These are phyloP conservation scores for Bruchidius siliquastri DNA, from an alignment of 2,888 invertebrate genomes.

Conservation along the genomic window DNA sequence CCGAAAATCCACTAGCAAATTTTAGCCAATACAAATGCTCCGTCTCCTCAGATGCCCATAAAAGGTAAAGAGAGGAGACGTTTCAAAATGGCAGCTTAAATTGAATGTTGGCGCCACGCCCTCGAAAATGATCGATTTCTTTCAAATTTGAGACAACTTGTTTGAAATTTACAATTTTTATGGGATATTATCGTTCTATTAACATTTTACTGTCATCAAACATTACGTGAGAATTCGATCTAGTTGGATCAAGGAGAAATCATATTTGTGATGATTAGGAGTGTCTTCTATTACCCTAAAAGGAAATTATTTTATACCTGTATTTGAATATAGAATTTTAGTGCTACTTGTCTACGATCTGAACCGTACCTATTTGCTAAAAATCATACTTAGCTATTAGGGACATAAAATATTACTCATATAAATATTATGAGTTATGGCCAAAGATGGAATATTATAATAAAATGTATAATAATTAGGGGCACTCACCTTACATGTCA, in stretches of 20 bases:
- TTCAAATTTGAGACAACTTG: constrained; percentile 1
- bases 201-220: background rate
- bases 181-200: background rate
- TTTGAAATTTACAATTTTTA: background rate
- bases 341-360: background rate
- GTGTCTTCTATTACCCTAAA: background rate
- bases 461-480: background rate
- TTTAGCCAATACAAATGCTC: constrained; percentile 54
- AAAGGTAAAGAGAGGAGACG: constrained; percentile 55
- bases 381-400: no score
- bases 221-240: background rate
- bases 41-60: constrained; percentile 59
- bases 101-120: constrained; percentile 46
- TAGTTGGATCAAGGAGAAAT: background rate
- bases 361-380: background rate
- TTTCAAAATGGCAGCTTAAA: constrained; percentile 42
- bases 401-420: no score
- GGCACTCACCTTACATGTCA: background rate
- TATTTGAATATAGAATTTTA: background rate
- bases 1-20: constrained; percentile 29
- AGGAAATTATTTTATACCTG: background rate
- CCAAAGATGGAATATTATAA: no score
- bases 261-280: background rate
- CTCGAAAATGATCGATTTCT: constrained; percentile 24
- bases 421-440: no score